These are phyloP conservation scores for Epirrita christyi DNA, from an alignment of 2,888 invertebrate genomes.

Conservation along the genomic window DNA sequence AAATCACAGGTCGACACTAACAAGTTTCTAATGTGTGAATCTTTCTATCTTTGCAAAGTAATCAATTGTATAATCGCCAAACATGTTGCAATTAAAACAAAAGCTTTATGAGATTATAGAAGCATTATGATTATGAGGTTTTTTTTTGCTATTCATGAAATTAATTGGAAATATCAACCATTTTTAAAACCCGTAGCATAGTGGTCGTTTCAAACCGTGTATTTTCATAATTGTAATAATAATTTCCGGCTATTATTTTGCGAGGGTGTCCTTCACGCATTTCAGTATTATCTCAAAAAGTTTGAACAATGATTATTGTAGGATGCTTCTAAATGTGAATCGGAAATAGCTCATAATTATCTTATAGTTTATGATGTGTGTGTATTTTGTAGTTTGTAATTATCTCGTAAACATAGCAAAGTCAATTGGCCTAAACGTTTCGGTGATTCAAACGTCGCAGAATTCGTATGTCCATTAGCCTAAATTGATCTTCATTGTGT, in stretches of 20 bases:
- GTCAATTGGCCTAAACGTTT: constrained; percentile 27
- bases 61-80: no score
- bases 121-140: no score
- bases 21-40: not conserved
- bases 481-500: constrained; percentile 67
- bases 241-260: constrained; percentile 1
- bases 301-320: not conserved
- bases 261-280: constrained; percentile 5
- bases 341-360: constrained; percentile 9
- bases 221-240: not conserved
- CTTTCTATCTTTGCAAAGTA: no score
- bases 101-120: no score
- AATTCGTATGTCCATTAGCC: constrained; percentile 67
- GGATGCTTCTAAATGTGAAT: not conserved
- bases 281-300: constrained; percentile 4
- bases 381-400: not conserved
- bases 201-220: not conserved
- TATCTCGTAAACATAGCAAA: not conserved
- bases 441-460: constrained; percentile 45
- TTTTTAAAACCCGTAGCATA: no score
- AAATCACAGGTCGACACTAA: not conserved
- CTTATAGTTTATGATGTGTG: not conserved
- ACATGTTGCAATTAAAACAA: no score
- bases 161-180: no score
- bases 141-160: no score